phyloP scores from a whole-genome alignment of 2,797 vertebrate genomes.

The Ambastaia sidthimunki region DNA sequence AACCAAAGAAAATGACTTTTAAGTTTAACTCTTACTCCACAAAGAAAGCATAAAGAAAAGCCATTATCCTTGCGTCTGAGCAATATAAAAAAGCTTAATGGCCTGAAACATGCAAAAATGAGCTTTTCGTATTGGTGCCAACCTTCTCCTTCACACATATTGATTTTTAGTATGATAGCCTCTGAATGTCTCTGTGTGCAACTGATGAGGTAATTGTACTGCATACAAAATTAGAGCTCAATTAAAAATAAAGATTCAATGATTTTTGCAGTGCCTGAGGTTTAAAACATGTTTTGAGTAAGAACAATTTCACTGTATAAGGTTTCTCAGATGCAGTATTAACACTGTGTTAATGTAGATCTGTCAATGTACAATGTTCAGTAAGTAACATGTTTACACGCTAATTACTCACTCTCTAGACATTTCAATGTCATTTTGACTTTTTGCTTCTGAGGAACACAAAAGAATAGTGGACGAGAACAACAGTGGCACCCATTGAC shows the following conservation, averaged over 20 bases:
- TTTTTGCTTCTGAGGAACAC: too few relatives aligned
- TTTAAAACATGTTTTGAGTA: too few relatives aligned
- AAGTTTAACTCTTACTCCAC: not conserved
- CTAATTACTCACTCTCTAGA: too few relatives aligned
- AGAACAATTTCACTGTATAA: too few relatives aligned
- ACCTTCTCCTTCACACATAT: not conserved
- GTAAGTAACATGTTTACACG: too few relatives aligned
- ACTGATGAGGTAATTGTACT: not conserved
- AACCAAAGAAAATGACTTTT: not conserved
- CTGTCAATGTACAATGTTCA: too few relatives aligned
- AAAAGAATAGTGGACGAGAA: too few relatives aligned
- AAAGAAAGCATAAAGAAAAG: not conserved
- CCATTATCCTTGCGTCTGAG: not conserved
- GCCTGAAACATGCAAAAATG: not conserved
- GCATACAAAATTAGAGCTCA: not conserved
- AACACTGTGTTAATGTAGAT: too few relatives aligned
- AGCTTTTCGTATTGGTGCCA: not conserved
- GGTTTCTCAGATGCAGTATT: too few relatives aligned
- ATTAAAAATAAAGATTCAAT: not conserved
- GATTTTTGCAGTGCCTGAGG: not conserved
- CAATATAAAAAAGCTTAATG: not conserved
- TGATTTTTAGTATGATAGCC: conserved; percentile 13
- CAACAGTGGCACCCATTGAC: too few relatives aligned
- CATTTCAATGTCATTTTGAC: too few relatives aligned
- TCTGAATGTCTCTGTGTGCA: not conserved